These are phyloP conservation scores for Henricia sp. DNA, from an alignment of 53 echinoderm and acorn worm genomes.

Conservation along the genomic window DNA sequence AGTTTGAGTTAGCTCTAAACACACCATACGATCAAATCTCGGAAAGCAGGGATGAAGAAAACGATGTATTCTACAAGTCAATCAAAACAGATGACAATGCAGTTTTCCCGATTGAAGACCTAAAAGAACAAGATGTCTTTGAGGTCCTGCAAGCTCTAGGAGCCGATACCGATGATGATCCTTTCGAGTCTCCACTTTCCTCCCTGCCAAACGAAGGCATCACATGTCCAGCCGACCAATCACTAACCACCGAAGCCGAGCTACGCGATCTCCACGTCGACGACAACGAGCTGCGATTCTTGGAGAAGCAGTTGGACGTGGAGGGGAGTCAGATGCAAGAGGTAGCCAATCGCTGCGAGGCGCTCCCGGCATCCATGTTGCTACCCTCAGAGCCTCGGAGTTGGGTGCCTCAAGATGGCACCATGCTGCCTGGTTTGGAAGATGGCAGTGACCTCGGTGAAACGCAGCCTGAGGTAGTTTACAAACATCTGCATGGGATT, in stretches of 20 bases:
- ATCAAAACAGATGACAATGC: neutral
- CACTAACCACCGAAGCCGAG: constrained; percentile 38
- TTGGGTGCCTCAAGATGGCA: constrained; percentile 42
- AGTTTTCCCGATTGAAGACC: constrained; percentile 36
- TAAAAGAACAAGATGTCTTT: constrained; percentile 77
- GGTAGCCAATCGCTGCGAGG: constrained; percentile 46
- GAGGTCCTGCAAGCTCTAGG: constrained; percentile 82
- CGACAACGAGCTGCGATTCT: constrained; percentile 65
- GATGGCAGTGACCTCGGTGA: neutral
- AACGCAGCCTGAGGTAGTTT: constrained; percentile 41
- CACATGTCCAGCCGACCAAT: neutral
- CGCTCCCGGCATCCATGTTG: constrained; percentile 45
- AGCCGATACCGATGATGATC: constrained; percentile 45
- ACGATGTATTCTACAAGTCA: neutral
- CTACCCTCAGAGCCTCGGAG: constrained; percentile 43
- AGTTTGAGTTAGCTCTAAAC: constrained; percentile 5
- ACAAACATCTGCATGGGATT: constrained; percentile 53
- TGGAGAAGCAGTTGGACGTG: constrained; percentile 66
- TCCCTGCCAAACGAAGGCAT: neutral
- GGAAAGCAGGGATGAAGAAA: neutral
- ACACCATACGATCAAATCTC: neutral
- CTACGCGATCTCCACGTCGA: constrained; percentile 49
- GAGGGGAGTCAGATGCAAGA: constrained; percentile 46
- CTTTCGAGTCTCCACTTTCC: constrained; percentile 16
- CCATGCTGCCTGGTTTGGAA: constrained; percentile 15